Conservation (phyloP, 2,888 invertebrate species). For the Himalopsyche kuldschensis region DNA sequence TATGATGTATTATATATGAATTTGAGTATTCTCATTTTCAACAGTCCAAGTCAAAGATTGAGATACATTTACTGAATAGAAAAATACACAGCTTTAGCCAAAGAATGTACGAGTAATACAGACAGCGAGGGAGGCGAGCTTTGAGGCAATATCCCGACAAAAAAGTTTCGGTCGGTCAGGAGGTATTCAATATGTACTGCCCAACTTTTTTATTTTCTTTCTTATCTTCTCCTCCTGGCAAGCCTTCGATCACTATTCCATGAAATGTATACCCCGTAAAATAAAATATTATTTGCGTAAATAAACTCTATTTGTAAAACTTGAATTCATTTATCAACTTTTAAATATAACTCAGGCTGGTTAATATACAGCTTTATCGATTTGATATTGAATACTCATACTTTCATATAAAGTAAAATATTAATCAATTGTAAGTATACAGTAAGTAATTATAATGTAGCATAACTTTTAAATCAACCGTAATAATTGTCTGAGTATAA, state of each 20-base stretch:
- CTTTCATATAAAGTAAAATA: no score
- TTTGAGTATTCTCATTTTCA: no score
- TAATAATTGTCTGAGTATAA: no score
- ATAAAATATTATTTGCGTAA: not conserved
- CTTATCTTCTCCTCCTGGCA: not conserved
- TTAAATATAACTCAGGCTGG: no score
- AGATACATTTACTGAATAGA: slow-evolving; percentile 1
- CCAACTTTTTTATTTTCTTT: not conserved
- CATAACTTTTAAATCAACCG: no score
- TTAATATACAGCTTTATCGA: no score
- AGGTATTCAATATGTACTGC: slow-evolving; percentile 36
- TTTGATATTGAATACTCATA: no score
- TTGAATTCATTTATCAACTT: no score
- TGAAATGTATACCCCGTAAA: not conserved
- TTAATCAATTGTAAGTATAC: no score
- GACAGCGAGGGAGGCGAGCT: slow-evolving; percentile 23
- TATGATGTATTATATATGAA: no score
- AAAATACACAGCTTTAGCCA: slow-evolving; percentile 21
- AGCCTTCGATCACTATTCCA: not conserved
- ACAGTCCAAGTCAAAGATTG: not conserved
- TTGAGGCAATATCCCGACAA: slow-evolving; percentile 35
- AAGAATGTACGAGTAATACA: slow-evolving; percentile 4
- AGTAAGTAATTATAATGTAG: no score
- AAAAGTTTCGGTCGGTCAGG: slow-evolving; percentile 32
- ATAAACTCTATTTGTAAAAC: no score